phyloP scores from a whole-genome alignment of 1,140 invertebrate genomes.

The Paracyclopina nana region DNA sequence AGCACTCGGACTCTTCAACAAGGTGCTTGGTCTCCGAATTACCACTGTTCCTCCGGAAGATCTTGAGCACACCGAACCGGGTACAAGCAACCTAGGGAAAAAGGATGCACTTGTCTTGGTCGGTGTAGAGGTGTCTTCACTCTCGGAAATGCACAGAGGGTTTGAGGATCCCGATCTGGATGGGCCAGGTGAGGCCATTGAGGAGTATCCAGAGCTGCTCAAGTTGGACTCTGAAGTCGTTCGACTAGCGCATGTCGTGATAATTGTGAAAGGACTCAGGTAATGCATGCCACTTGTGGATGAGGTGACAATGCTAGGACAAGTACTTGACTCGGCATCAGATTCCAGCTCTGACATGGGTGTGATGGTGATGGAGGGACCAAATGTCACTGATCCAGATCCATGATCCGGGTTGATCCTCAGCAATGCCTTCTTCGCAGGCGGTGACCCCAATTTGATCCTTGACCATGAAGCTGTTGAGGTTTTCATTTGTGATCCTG shows the following conservation, averaged over 20 bases:
- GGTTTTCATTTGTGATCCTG: too few species aligned
- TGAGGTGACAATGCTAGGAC: constrained; percentile 32
- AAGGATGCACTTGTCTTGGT: neutral
- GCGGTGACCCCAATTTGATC: too few species aligned
- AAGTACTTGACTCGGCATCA: constrained; percentile 33
- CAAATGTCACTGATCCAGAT: too few species aligned
- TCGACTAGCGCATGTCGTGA: constrained; percentile 34
- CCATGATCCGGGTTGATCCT: too few species aligned
- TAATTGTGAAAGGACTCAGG: constrained; percentile 45
- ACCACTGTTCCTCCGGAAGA: too few species aligned
- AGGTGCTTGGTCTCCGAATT: neutral
- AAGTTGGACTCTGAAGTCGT: constrained; percentile 55
- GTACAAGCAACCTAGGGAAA: neutral
- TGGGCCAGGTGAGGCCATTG: constrained; percentile 53
- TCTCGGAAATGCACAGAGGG: constrained; percentile 33
- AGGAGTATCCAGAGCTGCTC: constrained; percentile 57
- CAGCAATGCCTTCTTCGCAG: too few species aligned
- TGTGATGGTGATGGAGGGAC: constrained; percentile 50
- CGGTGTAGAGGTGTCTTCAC: constrained; percentile 1
- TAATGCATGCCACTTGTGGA: constrained; percentile 29
- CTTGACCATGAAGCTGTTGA: too few species aligned
- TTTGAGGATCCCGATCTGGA: constrained; percentile 53
- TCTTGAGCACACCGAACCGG: neutral
- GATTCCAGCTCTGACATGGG: constrained; percentile 50
- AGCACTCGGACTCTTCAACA: constrained; percentile 1